phyloP scores from a whole-genome alignment of 2,113 vertebrate genomes.

The Theristicus caerulescens region DNA sequence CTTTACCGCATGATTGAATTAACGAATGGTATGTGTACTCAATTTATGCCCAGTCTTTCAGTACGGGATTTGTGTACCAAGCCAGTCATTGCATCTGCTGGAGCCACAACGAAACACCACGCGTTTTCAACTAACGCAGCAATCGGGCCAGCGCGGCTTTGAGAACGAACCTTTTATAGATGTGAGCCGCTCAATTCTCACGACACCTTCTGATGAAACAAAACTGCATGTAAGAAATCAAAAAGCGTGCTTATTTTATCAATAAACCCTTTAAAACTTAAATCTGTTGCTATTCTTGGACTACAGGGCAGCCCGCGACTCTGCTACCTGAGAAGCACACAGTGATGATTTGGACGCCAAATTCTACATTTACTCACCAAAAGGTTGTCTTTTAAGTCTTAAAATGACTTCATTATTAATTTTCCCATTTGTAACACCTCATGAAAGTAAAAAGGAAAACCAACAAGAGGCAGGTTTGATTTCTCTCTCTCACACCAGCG shows the following conservation, averaged over 20 bases:
- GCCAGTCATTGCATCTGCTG: neutral
- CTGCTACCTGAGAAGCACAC: neutral
- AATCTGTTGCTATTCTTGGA: neutral
- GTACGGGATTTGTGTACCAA: neutral
- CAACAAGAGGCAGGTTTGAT: rapidly evolving
- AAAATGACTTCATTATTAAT: neutral
- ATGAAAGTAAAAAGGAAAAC: neutral
- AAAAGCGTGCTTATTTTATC: neutral
- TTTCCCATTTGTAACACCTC: neutral
- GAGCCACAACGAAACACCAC: neutral
- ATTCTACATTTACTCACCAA: neutral
- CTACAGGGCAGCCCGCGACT: neutral
- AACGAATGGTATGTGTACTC: neutral
- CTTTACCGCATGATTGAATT: neutral
- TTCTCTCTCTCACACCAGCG: neutral
- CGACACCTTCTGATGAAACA: neutral
- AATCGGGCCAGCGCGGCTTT: neutral
- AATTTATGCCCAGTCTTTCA: neutral
- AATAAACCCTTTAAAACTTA: neutral
- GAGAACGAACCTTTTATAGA: rapidly evolving
- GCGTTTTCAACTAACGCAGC: rapidly evolving
- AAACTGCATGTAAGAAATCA: neutral
- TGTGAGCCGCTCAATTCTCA: neutral
- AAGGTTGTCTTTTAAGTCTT: neutral
- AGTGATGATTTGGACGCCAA: rapidly evolving